Conservation (phyloP, 2,888 invertebrate species). For the Rhamnusium bicolor region DNA sequence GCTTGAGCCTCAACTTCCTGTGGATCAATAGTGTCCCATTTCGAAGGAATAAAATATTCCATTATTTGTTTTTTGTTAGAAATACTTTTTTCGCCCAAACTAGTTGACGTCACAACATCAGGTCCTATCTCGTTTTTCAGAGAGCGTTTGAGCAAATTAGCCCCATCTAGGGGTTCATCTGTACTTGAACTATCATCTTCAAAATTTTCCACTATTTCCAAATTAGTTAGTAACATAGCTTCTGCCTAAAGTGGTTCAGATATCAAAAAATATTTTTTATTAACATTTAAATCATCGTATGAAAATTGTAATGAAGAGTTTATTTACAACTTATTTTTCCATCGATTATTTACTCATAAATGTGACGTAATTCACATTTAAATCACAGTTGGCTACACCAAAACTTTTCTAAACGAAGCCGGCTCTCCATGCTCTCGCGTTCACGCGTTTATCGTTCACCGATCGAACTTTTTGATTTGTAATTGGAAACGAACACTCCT, state of each 20-base stretch:
- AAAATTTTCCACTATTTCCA: neutral
- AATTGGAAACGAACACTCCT: no score
- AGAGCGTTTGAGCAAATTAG: slow-evolving; percentile 64
- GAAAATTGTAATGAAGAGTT: no score
- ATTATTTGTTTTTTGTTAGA: slow-evolving; percentile 46
- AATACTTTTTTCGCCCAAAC: slow-evolving; percentile 8
- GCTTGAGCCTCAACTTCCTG: slow-evolving; percentile 84
- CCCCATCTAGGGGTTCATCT: slow-evolving; percentile 68
- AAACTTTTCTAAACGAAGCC: no score
- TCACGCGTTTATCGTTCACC: no score
- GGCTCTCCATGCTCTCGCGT: no score
- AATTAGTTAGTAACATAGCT: slow-evolving; percentile 20
- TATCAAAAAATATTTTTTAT: neutral
- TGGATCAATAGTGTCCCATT: slow-evolving; percentile 96
- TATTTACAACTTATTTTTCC: no score
- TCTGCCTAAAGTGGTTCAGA: slow-evolving; percentile 8
- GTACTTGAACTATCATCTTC: slow-evolving; percentile 66
- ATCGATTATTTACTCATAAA: no score
- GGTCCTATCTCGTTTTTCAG: slow-evolving; percentile 53
- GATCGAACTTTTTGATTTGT: no score
- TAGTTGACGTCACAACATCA: slow-evolving; percentile 47
- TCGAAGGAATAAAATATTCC: slow-evolving; percentile 86
- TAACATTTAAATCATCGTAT: no score
- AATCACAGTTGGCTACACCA: no score
- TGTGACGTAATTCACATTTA: no score